Evolutionary conservation across 2,113 vertebrate species (phyloP).

Genomic region (Osmerus eperlanus): DNA sequence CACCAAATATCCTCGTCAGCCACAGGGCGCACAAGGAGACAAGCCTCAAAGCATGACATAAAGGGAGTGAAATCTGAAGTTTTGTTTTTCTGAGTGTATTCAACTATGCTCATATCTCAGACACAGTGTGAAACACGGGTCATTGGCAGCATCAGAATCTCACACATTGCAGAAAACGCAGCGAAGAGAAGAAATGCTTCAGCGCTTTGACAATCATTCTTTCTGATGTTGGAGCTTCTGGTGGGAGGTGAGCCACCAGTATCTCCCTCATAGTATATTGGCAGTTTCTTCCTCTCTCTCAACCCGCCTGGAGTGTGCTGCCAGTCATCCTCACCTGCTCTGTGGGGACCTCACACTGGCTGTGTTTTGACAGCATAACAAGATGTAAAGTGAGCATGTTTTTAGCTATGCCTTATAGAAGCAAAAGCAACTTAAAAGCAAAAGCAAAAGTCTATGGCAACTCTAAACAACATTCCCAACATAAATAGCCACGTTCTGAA

Average conservation of each 20-base stretch:
- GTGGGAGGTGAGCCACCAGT: slow-evolving; percentile 35
- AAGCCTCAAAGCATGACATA: slow-evolving; percentile 15
- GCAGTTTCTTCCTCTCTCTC: slow-evolving; percentile 17
- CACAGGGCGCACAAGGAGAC: slow-evolving; percentile 1
- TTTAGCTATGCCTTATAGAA: slow-evolving; percentile 19
- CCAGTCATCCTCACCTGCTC: slow-evolving; percentile 39
- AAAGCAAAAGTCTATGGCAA: slow-evolving; percentile 3
- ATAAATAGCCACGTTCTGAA: slow-evolving; percentile 37
- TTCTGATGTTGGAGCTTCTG: slow-evolving; percentile 48
- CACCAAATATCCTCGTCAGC: slow-evolving; percentile 18
- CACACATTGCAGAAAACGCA: slow-evolving; percentile 51
- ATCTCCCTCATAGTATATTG: slow-evolving; percentile 30
- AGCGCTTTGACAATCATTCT: slow-evolving; percentile 50
- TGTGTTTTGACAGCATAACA: slow-evolving; percentile 42
- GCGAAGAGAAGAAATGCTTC: slow-evolving; percentile 27
- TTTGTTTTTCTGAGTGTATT: slow-evolving; percentile 39
- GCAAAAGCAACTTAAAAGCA: slow-evolving; percentile 17
- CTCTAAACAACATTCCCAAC: slow-evolving; percentile 29
- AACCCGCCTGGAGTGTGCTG: slow-evolving; percentile 32
- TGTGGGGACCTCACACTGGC: background rate
- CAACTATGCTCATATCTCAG: slow-evolving; percentile 42
- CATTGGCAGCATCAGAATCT: slow-evolving; percentile 52
- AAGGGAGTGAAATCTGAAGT: slow-evolving; percentile 15
- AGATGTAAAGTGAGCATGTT: slow-evolving; percentile 27
- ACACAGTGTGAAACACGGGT: slow-evolving; percentile 53